Conservation (phyloP, 2,888 invertebrate species). For the Stratiomys singularior region DNA sequence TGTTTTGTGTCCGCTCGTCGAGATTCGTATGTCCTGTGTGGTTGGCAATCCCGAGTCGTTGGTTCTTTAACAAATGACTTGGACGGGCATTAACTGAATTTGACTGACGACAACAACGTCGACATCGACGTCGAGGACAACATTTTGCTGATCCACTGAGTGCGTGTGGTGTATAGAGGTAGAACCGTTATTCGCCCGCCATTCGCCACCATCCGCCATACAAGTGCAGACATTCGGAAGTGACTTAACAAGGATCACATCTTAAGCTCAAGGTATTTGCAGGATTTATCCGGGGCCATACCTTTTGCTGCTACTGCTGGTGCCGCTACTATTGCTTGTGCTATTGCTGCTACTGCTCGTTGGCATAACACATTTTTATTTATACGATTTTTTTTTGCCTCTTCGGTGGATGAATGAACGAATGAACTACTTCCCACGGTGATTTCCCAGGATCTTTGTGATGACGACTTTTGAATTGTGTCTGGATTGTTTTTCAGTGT, state of each 20-base stretch:
- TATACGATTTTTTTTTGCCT: constrained; percentile 28
- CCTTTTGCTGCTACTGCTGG: constrained; percentile 25
- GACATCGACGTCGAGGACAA: constrained; percentile 33
- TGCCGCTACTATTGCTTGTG: background rate
- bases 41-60: constrained; percentile 42
- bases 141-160: constrained; percentile 49
- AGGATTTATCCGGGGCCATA: constrained; percentile 47
- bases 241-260: constrained; percentile 53
- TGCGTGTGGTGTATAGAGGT: constrained; percentile 45
- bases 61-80: constrained; percentile 51
- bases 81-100: constrained; percentile 51
- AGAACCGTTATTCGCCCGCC: constrained; percentile 26
- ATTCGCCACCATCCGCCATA: constrained; percentile 40
- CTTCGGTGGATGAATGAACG: constrained; percentile 26
- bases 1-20: background rate
- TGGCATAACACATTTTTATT: constrained; percentile 31
- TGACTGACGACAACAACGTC: constrained; percentile 49
- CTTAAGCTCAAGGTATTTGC: constrained; percentile 48
- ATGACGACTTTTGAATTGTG: constrained; percentile 46
- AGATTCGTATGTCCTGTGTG: constrained; percentile 35
- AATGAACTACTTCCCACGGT: constrained; percentile 45
- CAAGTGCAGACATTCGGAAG: constrained; percentile 51
- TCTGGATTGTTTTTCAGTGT: constrained; percentile 40
- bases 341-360: constrained; percentile 6
- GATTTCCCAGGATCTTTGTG: constrained; percentile 36